phyloP scores from a whole-genome alignment of 2,113 vertebrate species.

The Cebus imitator region DNA sequence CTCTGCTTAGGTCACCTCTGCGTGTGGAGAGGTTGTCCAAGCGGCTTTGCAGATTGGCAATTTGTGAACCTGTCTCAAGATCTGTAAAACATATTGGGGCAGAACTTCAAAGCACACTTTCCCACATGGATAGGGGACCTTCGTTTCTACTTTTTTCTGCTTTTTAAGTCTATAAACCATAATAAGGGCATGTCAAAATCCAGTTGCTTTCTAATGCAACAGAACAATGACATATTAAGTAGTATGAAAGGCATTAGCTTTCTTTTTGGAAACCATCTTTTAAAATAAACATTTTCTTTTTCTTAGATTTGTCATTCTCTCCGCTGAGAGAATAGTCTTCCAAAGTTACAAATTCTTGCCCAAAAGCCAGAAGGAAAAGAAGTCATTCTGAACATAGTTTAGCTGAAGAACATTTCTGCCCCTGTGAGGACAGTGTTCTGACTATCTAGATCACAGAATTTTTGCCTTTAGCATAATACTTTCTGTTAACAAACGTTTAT shows the following conservation, averaged over 20 bases:
- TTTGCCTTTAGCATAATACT: neutral
- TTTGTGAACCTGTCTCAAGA: neutral
- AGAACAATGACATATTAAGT: neutral
- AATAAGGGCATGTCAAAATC: neutral
- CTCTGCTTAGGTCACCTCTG: neutral
- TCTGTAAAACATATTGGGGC: neutral
- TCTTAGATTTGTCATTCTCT: neutral
- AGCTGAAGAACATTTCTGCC: neutral
- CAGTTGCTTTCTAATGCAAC: neutral
- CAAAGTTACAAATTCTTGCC: neutral
- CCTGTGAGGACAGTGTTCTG: neutral
- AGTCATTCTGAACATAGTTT: neutral
- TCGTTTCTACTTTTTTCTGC: neutral
- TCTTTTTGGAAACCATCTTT: neutral
- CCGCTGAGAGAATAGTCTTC: neutral
- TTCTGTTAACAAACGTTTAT: neutral
- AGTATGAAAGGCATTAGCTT: neutral
- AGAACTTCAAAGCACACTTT: neutral
- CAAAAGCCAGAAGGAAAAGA: neutral
- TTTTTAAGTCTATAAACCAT: neutral
- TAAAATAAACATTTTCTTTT: conserved; percentile 24
- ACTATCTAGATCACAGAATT: neutral
- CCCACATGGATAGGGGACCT: neutral
- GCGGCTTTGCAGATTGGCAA: neutral
- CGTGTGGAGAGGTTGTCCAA: neutral